Evolutionary conservation across 2,888 invertebrate species (phyloP).

Genomic region (Julus scanicus): DNA sequence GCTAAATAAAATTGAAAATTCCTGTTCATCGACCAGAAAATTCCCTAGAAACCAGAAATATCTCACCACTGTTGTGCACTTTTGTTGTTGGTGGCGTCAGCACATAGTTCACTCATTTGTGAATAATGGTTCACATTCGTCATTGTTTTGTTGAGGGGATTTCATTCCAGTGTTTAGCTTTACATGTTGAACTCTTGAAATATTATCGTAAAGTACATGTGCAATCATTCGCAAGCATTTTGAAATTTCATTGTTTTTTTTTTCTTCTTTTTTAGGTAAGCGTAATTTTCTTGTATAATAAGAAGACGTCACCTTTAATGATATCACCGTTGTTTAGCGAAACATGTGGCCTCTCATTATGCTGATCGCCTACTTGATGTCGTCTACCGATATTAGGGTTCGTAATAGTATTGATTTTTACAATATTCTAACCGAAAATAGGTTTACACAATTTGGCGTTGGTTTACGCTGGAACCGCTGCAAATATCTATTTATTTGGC

Average conservation of each 20-base stretch:
- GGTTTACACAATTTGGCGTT: background rate
- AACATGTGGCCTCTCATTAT: conserved; percentile 38
- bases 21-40: background rate
- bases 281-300: background rate
- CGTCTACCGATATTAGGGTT: conserved; percentile 34
- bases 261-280: background rate
- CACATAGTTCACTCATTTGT: background rate
- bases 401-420: conserved; percentile 30
- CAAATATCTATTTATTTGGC: background rate
- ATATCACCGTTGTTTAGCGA: conserved; percentile 18
- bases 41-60: conserved; percentile 6
- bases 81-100: background rate
- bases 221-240: background rate
- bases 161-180: background rate
- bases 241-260: background rate
- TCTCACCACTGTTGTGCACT: background rate
- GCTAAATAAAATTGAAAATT: background rate
- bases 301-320: background rate
- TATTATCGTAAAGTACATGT: background rate
- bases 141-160: background rate
- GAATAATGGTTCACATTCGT: background rate
- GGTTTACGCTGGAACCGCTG: background rate
- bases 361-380: conserved; percentile 34
- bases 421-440: conserved; percentile 10
- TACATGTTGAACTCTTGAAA: background rate